These are phyloP conservation scores for Petrocephalus schoutedeni DNA, from an alignment of 2,797 vertebrate genomes.

Conservation along the genomic window DNA sequence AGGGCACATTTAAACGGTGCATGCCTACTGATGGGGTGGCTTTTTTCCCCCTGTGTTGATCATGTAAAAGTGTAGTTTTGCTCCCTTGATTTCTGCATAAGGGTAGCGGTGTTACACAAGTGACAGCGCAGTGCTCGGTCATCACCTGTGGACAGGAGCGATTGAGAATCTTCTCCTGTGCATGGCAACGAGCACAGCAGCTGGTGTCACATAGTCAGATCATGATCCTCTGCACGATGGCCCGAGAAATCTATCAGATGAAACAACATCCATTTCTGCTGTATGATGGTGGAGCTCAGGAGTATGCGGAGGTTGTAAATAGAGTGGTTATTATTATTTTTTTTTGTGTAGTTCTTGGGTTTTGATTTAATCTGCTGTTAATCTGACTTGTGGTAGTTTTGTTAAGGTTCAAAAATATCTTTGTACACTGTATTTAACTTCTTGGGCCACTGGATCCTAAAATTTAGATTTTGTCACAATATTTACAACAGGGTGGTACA, in stretches of 20 bases:
- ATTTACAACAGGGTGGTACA: neutral
- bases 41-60: neutral
- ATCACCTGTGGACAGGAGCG: neutral
- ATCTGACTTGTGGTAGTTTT: neutral
- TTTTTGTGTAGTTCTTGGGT: neutral
- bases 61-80: constrained; percentile 10
- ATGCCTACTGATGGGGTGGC: constrained; percentile 25
- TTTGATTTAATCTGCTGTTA: neutral
- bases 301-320: constrained; percentile 10
- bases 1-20: constrained; percentile 30
- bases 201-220: neutral
- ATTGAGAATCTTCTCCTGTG: neutral
- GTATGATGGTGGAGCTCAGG: neutral
- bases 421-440: neutral
- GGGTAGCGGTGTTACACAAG: neutral
- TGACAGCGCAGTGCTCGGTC: neutral
- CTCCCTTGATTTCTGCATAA: neutral
- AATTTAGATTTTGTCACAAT: neutral
- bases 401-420: neutral
- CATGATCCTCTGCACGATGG: neutral
- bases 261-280: neutral
- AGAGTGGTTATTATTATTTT: neutral
- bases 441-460: neutral
- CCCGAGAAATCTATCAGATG: neutral
- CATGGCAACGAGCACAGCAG: neutral